These are phyloP conservation scores for Micrasema longulum DNA, from an alignment of 1,140 invertebrate genomes.

Conservation along the genomic window DNA sequence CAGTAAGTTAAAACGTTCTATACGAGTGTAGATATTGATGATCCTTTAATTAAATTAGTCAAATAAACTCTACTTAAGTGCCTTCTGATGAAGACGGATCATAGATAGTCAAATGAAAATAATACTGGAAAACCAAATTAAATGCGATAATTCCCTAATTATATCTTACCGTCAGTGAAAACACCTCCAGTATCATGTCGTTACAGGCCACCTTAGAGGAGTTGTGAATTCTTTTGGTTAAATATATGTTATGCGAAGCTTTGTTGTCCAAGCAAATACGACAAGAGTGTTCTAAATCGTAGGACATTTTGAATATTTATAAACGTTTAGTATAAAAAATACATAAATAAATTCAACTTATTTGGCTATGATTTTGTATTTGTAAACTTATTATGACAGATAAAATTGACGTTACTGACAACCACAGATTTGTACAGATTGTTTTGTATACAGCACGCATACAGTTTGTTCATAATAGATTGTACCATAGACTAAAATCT, in stretches of 20 bases:
- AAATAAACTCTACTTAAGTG: no score
- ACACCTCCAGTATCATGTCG: constrained; percentile 13
- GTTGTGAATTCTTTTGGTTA: constrained; percentile 20
- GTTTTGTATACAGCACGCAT: no score
- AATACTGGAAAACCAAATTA: neutral
- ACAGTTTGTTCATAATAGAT: no score
- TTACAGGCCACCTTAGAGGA: constrained; percentile 13
- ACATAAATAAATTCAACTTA: no score
- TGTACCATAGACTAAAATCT: no score
- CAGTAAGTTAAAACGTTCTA: neutral
- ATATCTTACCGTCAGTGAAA: neutral
- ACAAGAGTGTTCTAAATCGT: constrained; percentile 8
- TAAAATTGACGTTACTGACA: neutral
- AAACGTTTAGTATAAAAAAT: no score
- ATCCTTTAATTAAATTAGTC: no score
- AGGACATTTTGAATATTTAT: neutral
- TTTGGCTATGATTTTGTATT: neutral
- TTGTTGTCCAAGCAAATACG: constrained; percentile 19
- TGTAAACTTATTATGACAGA: neutral
- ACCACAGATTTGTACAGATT: no score
- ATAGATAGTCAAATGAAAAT: no score
- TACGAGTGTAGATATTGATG: neutral
- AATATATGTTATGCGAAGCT: constrained; percentile 5
- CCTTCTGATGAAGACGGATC: no score
- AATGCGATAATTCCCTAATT: neutral